Conservation (phyloP, 2,113 vertebrate species). For the Egretta garzetta region DNA sequence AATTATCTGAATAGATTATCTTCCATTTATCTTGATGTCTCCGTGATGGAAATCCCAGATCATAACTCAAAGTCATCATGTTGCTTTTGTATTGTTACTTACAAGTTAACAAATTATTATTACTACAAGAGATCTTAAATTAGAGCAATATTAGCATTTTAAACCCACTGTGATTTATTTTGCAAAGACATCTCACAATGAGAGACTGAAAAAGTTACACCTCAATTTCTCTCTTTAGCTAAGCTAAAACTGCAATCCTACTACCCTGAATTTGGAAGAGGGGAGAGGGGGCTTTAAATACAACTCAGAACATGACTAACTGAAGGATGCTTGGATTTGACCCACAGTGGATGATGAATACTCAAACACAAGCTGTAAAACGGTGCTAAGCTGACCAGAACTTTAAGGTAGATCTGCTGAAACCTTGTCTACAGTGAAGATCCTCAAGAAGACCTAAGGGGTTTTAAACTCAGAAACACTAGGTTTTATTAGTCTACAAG, state of each 20-base stretch:
- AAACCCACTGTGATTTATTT: slow-evolving; percentile 20
- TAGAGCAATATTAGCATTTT: slow-evolving; percentile 14
- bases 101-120: slow-evolving; percentile 9
- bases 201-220: neutral
- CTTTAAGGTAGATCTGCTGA: neutral
- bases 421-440: neutral
- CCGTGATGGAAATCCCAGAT: slow-evolving; percentile 15
- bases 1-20: slow-evolving; percentile 53
- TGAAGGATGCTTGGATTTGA: neutral
- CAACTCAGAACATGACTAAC: neutral
- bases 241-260: neutral
- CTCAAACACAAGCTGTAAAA: neutral
- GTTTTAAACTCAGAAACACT: neutral
- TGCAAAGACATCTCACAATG: neutral
- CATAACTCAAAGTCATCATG: slow-evolving; percentile 4
- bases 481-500: neutral
- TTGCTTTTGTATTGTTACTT: slow-evolving; percentile 8
- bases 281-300: neutral
- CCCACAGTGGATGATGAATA: neutral
- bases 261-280: neutral
- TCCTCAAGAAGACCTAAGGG: neutral
- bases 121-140: neutral
- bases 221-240: neutral
- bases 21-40: slow-evolving; percentile 25
- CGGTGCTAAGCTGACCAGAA: neutral